Conservation (phyloP, 1,140 invertebrate genomes). For the Chironomus striatipennis region DNA sequence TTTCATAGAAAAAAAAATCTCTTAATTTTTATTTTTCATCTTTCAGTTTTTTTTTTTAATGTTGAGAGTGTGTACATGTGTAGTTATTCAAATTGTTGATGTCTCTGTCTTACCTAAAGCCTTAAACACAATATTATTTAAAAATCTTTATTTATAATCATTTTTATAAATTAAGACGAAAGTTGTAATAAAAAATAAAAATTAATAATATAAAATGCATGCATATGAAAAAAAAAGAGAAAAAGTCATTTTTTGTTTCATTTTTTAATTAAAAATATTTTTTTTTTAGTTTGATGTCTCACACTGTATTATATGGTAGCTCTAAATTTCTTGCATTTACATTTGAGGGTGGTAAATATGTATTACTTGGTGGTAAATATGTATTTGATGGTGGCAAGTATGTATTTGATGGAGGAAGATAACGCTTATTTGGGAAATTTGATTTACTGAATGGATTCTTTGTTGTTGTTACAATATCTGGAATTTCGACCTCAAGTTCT, state of each 20-base stretch:
- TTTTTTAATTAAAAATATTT: neutral
- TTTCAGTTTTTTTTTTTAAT: neutral
- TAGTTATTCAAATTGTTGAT: neutral
- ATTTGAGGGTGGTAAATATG: slow-evolving; percentile 23
- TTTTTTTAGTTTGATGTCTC: neutral
- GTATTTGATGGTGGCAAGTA: neutral
- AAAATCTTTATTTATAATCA: neutral
- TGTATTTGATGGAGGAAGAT: slow-evolving; percentile 18
- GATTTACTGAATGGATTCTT: slow-evolving; percentile 36
- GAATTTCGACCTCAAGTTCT: slow-evolving; percentile 38
- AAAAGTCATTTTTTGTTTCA: neutral
- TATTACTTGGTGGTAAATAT: slow-evolving; percentile 23
- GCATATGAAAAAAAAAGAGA: neutral
- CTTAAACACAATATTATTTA: slow-evolving; percentile 7
- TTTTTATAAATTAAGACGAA: no score
- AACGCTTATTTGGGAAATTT: slow-evolving; percentile 27
- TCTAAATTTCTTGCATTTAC: slow-evolving; percentile 11
- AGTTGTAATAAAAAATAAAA: neutral
- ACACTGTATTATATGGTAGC: slow-evolving; percentile 23
- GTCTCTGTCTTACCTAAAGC: slow-evolving; percentile 18
- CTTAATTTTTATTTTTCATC: slow-evolving; percentile 9
- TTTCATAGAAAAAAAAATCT: slow-evolving; percentile 17
- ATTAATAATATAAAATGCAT: slow-evolving; percentile 6
- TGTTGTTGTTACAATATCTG: slow-evolving; percentile 36
- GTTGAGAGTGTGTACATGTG: neutral